Conservation (phyloP, 2,797 vertebrate species). For the Nasua narica region DNA sequence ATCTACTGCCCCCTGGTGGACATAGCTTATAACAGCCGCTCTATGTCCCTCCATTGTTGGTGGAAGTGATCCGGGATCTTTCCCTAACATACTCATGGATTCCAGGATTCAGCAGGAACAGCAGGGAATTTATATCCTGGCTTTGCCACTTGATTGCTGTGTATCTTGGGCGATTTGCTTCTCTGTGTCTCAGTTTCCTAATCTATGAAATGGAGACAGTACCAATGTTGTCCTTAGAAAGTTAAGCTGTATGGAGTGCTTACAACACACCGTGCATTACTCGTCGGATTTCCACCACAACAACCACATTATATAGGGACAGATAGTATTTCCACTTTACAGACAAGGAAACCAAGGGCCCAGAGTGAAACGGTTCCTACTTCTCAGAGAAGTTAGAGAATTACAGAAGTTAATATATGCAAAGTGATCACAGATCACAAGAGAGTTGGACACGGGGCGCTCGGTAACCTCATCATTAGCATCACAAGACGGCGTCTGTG, state of each 20-base stretch:
- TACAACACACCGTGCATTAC: background rate
- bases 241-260: background rate
- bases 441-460: fast-evolving
- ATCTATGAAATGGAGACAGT: background rate
- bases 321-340: background rate
- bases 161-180: background rate
- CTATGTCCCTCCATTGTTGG: fast-evolving
- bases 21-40: background rate
- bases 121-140: background rate
- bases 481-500: background rate
- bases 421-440: background rate
- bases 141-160: background rate
- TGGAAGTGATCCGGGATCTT: background rate
- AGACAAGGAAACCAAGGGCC: background rate
- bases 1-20: conserved; percentile 62
- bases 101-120: background rate
- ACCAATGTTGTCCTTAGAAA: background rate
- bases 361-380: background rate
- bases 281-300: background rate
- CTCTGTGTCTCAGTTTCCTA: background rate
- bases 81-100: background rate
- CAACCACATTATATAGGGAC: too few species aligned
- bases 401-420: background rate
- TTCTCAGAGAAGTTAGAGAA: background rate
- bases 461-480: fast-evolving